Base-by-base conservation (phyloP, 37 sponge, comb jelly and placozoan species). In the Chondrilla cf. caribensis region DNA sequence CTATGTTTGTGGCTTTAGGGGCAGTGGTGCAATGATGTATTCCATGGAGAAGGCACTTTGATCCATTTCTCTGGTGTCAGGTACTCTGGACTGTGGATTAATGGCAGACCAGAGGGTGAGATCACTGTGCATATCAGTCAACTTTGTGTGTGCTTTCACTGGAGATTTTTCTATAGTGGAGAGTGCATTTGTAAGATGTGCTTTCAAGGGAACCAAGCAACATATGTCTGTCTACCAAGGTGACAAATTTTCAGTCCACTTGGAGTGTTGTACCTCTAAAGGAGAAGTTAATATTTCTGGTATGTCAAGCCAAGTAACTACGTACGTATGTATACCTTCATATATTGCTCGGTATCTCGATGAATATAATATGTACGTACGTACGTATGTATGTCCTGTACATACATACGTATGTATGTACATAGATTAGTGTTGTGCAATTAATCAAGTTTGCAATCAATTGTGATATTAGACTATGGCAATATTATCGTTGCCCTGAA, bases 41-140 rank as follows among this genome's bases (percentile, higher is more conserved):
- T 77, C 60, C 94, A 93, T 64, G 94, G 94, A 25, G 81, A 87
- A 55, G 94, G 94, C 2, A 38, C 70, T 5, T 80, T 93, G 42
- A 31, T n/a, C 1, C 91, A 93, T 54, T 47, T 58, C 31, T 90
- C 85, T 38, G 92, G 92, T 26, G 42, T 90, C 60, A 81, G 44
- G 19, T 93, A 87, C 60, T 24, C 21, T 6, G 91, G 94, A 6
- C 7, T 90, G 70, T 93, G 94, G 94, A 70, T 0, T 79, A 82
- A 79, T 78, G 94, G 91, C 25, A 47, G 54, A 40, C 94, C 94
- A 29, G 60, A 71, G 51, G 67, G 93, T 93, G 29, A 58, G 79
- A n/a, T 2, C 29, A 3, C 17, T 22, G 25, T 3, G 0, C 14
- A 31, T 38, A 58, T 18, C 5, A 7, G 19, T 62, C 31, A 29